Percentiles rank a stretch among this genome's conserved stretches.
Evolutionary conservation across 2,797 vertebrate genomes (phyloP).

Genomic region (Pangasius macronema): DNA sequence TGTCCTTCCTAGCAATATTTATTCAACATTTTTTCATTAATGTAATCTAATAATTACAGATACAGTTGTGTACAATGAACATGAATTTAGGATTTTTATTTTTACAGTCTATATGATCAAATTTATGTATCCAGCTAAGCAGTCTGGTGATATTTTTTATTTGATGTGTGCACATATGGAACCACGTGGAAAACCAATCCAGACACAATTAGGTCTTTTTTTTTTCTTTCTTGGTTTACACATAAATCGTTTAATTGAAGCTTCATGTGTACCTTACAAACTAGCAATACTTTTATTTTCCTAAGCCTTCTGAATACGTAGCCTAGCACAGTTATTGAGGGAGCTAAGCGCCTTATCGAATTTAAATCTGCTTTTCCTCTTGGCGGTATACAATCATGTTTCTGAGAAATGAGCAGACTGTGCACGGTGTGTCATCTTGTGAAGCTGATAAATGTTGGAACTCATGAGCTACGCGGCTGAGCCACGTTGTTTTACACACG

Average conservation of each 20-base stretch:
- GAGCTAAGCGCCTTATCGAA: conserved; percentile 56
- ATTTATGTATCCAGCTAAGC: conserved; percentile 27
- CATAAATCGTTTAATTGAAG: conserved; percentile 31
- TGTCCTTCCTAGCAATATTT: conserved; percentile 56
- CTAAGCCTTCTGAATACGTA: conserved; percentile 46
- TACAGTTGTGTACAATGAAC: conserved; percentile 41
- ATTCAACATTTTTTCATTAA: conserved; percentile 47
- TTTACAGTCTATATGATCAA: conserved; percentile 47
- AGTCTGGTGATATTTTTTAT: conserved; percentile 32
- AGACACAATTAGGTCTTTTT: not conserved
- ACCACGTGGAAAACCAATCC: conserved; percentile 29
- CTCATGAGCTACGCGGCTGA: conserved; percentile 52
- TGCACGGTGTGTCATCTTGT: conserved; percentile 55
- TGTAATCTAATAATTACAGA: conserved; percentile 34
- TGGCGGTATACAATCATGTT: conserved; percentile 66
- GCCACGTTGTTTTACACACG: conserved; percentile 51
- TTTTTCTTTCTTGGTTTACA: conserved; percentile 1
- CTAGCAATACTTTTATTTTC: conserved; percentile 57
- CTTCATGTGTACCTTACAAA: conserved; percentile 46
- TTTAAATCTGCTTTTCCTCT: conserved; percentile 57
- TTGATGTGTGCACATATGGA: conserved; percentile 32
- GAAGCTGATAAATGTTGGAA: conserved; percentile 53
- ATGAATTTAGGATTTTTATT: conserved; percentile 50
- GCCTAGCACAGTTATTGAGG: conserved; percentile 48
- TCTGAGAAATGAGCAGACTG: conserved; percentile 58